These are phyloP conservation scores for Aricia agestis DNA, from an alignment of 1,140 invertebrate species.

Conservation along the genomic window DNA sequence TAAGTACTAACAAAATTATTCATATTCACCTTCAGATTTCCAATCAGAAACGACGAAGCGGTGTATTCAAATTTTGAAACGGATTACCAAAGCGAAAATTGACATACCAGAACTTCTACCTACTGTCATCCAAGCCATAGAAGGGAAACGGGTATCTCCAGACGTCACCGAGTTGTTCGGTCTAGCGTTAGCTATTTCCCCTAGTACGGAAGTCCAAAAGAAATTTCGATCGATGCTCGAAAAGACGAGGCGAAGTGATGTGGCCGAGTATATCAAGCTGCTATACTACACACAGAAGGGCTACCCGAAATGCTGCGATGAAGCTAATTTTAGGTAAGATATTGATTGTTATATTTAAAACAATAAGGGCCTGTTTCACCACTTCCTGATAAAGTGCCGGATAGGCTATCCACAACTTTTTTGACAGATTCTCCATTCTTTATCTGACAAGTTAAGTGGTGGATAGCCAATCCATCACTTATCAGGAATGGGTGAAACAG, in stretches of 20 bases:
- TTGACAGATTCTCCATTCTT: too few species aligned
- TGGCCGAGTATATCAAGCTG: constrained; percentile 31
- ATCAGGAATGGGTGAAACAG: too few species aligned
- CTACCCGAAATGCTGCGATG: constrained; percentile 30
- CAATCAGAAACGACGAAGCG: constrained; percentile 22
- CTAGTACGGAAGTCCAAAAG: neutral
- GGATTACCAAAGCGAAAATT: constrained; percentile 26
- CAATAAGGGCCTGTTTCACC: too few species aligned
- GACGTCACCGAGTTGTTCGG: constrained; percentile 28
- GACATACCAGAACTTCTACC: constrained; percentile 26
- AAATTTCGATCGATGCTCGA: constrained; percentile 28
- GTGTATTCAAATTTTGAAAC: constrained; percentile 28
- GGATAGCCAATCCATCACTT: too few species aligned
- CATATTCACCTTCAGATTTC: constrained; percentile 10
- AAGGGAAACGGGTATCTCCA: constrained; percentile 15
- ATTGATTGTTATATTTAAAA: neutral
- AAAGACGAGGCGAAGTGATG: constrained; percentile 16
- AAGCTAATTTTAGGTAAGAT: constrained; percentile 33
- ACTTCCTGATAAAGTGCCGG: too few species aligned
- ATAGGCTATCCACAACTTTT: too few species aligned
- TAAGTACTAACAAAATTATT: too few species aligned
- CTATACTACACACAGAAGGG: constrained; percentile 32
- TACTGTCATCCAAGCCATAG: constrained; percentile 20
- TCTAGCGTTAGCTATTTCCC: constrained; percentile 13
- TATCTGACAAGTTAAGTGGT: too few species aligned